Evolutionary conservation across 2,113 vertebrate genomes (phyloP).

Genomic region (Leucosticte australis): DNA sequence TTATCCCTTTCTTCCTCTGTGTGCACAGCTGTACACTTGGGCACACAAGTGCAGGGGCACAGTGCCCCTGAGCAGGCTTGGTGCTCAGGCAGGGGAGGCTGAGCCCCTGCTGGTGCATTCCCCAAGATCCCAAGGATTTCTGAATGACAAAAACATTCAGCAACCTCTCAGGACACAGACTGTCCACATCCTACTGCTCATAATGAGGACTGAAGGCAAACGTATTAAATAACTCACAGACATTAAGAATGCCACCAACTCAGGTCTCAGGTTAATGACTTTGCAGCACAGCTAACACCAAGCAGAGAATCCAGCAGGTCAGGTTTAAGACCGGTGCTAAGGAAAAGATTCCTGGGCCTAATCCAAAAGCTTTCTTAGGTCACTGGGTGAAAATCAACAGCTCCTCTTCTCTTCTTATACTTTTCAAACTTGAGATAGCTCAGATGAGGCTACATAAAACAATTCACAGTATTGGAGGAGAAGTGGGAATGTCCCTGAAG

Average conservation of each 20-base stretch:
- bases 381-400: background rate
- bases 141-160: background rate
- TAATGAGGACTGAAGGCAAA: conserved; percentile 12
- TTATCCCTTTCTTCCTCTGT: background rate
- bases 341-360: background rate
- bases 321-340: background rate
- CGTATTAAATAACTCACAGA: background rate
- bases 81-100: background rate
- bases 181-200: background rate
- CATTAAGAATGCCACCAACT: background rate
- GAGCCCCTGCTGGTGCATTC: accelerated
- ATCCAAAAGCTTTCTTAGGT: background rate
- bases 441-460: background rate
- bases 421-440: background rate
- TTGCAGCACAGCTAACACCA: background rate
- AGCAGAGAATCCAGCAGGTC: background rate
- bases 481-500: background rate
- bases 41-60: background rate
- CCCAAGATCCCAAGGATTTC: background rate
- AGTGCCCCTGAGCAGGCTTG: background rate
- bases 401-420: background rate
- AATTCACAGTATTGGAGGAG: background rate
- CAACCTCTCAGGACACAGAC: background rate
- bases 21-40: background rate
- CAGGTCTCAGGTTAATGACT: background rate